phyloP scores from a whole-genome alignment of 2,888 invertebrate species.

The Seira ritae region DNA sequence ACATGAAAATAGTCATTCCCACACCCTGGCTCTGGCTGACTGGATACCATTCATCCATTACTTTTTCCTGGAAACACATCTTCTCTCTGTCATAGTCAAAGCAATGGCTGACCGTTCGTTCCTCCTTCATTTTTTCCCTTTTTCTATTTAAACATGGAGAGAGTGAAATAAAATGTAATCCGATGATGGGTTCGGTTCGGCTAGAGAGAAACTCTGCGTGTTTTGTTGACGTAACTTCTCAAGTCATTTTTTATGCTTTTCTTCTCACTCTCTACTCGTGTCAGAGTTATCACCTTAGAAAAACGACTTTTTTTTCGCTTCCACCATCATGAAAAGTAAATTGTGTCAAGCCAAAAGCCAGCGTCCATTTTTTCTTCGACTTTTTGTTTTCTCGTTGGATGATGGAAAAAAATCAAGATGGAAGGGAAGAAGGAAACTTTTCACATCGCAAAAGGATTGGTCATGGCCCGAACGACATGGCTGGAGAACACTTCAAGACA shows the following conservation, averaged over 20 bases:
- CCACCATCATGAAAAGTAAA: conserved; percentile 15
- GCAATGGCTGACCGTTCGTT: conserved; percentile 32
- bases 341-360: conserved; percentile 42
- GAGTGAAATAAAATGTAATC: conserved; percentile 59
- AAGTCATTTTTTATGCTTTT: conserved; percentile 18
- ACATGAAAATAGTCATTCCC: conserved; percentile 56
- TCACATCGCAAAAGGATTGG: neutral
- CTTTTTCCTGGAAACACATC: conserved; percentile 42
- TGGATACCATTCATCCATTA: conserved; percentile 50
- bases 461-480: neutral
- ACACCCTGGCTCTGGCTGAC: conserved; percentile 30
- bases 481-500: no score
- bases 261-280: conserved; percentile 16
- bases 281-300: conserved; percentile 17
- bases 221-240: conserved; percentile 54
- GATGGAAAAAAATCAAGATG: neutral
- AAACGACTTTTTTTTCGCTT: neutral
- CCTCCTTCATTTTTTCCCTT: conserved; percentile 26
- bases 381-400: neutral
- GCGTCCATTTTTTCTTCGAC: neutral
- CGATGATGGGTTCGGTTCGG: conserved; percentile 44
- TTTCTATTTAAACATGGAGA: conserved; percentile 36
- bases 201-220: conserved; percentile 11
- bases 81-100: conserved; percentile 17
- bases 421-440: neutral